Conservation (phyloP, 2,888 invertebrate species). For the Rhamnusium bicolor region DNA sequence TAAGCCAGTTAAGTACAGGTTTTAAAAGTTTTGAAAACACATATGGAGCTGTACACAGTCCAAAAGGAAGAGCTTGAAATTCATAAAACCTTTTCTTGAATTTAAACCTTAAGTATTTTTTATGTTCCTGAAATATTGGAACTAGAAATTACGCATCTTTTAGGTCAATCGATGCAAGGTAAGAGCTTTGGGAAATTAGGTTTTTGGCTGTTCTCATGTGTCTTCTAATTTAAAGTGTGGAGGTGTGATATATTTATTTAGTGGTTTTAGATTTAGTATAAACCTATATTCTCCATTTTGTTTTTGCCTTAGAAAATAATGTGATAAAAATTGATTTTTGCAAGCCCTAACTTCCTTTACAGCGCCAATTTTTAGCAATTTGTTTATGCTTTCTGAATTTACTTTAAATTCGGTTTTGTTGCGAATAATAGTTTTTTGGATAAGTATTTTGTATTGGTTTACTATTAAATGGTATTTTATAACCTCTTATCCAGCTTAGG, state of each 20-base stretch:
- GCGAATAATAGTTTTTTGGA: not conserved
- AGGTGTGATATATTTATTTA: not conserved
- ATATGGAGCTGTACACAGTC: not conserved
- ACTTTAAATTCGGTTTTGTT: not conserved
- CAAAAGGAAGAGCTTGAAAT: no score
- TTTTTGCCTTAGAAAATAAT: not conserved
- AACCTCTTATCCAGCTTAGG: not conserved
- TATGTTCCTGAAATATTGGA: not conserved
- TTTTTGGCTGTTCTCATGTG: not conserved
- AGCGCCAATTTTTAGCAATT: not conserved
- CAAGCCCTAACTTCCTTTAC: not conserved
- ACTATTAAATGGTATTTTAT: not conserved
- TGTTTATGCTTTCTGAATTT: not conserved
- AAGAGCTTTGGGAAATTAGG: not conserved
- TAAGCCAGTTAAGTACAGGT: not conserved
- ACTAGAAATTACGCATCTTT: conserved; percentile 14
- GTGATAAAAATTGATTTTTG: not conserved
- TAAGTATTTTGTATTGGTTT: not conserved
- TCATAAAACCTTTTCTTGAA: no score
- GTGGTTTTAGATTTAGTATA: conserved; percentile 14
- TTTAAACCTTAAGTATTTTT: no score
- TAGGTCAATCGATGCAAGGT: not conserved
- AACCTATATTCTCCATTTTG: conserved; percentile 20
- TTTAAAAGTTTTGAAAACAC: not conserved
- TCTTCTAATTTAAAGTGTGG: conserved; percentile 18